Percentiles rank a stretch among this genome's conserved stretches.
Evolutionary conservation across 2,888 invertebrate species (phyloP).

Genomic region (Parnassius orleans): DNA sequence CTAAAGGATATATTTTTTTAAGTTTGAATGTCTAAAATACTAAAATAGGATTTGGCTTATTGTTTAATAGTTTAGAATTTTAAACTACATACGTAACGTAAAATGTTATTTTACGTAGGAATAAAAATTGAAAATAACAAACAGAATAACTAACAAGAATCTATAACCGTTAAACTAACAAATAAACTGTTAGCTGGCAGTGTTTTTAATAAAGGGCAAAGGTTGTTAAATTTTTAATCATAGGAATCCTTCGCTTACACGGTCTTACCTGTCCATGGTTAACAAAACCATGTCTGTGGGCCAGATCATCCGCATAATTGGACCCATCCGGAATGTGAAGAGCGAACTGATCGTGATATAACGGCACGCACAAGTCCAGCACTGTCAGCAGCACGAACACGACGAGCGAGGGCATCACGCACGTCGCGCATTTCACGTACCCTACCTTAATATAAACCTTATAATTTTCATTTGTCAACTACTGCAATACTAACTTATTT

Average conservation of each 20-base stretch:
- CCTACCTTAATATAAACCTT: slow-evolving; percentile 45
- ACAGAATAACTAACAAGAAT: no score
- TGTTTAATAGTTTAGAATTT: no score
- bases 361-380: slow-evolving; percentile 68
- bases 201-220: no score
- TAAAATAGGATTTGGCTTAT: no score
- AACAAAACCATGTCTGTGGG: slow-evolving; percentile 71
- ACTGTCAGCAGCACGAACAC: slow-evolving; percentile 67
- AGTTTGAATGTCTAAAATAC: no score
- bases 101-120: no score
- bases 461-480: slow-evolving; percentile 35
- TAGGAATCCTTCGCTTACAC: neutral
- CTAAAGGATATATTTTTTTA: no score
- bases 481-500: slow-evolving; percentile 1
- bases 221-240: no score
- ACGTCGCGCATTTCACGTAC: slow-evolving; percentile 68
- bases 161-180: no score
- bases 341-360: slow-evolving; percentile 73
- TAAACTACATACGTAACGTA: no score
- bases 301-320: slow-evolving; percentile 59
- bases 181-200: no score
- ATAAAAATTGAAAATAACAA: no score
- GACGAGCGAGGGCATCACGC: slow-evolving; percentile 67
- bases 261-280: slow-evolving; percentile 73
- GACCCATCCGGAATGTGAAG: slow-evolving; percentile 62